A percentile compares a stretch with the other conserved stretches of the same genome.
phyloP scores from a whole-genome alignment of 1,140 invertebrate species.

The Tenebrio molitor region DNA sequence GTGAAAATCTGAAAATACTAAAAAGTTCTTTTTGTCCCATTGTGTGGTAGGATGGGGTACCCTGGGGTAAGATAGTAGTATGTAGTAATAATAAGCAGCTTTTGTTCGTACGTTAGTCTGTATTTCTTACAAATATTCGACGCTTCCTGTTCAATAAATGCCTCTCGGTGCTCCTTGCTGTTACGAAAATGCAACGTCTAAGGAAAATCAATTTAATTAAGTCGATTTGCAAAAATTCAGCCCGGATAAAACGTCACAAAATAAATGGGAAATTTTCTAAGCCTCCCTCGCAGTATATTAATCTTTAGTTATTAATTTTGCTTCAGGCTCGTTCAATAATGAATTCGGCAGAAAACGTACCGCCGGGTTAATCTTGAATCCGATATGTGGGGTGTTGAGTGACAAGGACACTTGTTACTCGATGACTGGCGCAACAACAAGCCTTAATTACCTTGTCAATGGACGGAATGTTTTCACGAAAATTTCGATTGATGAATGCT shows the following conservation, averaged over 20 bases:
- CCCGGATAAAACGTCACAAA: neutral
- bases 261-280: conserved; percentile 23
- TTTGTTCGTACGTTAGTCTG: too few species aligned
- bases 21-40: too few species aligned
- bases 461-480: conserved; percentile 35
- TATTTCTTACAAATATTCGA: too few species aligned
- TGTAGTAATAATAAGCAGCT: too few species aligned
- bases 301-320: conserved; percentile 31
- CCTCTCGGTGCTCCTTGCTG: too few species aligned
- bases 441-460: conserved; percentile 51
- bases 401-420: conserved; percentile 51
- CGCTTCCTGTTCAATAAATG: too few species aligned
- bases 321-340: conserved; percentile 24
- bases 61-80: too few species aligned
- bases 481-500: conserved; percentile 33
- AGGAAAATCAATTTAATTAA: conserved; percentile 15
- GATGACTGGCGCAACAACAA: conserved; percentile 48
- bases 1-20: too few species aligned
- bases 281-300: conserved; percentile 24
- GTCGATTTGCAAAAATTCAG: conserved; percentile 1
- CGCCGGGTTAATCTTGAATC: conserved; percentile 41
- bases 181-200: neutral
- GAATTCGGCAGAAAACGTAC: conserved; percentile 31
- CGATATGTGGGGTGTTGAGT: conserved; percentile 46
- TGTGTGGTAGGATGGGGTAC: too few species aligned